Evolutionary conservation across 2,113 vertebrate genomes (phyloP).

Genomic region (Esox niger): DNA sequence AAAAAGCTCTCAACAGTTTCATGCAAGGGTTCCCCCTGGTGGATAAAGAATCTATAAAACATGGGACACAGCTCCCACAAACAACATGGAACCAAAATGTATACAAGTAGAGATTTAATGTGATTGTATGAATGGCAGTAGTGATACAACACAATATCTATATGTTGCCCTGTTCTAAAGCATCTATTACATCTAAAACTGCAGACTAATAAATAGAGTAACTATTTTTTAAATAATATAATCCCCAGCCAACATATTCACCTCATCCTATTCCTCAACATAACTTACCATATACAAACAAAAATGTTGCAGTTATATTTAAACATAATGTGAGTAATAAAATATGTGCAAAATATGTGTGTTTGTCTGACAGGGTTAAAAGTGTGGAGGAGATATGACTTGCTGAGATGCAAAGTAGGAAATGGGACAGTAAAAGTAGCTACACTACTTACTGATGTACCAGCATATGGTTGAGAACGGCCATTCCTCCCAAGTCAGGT

Average conservation of each 20-base stretch:
- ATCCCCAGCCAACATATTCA: too few relatives aligned
- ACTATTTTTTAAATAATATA: too few relatives aligned
- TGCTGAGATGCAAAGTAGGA: neutral
- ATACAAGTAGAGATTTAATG: neutral
- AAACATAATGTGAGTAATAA: neutral
- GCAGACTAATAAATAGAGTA: too few relatives aligned
- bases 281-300: too few relatives aligned
- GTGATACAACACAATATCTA: too few relatives aligned
- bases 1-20: neutral
- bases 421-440: neutral
- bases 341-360: neutral
- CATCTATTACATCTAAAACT: too few relatives aligned
- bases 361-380: neutral
- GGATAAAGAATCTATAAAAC: neutral
- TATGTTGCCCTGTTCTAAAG: too few relatives aligned
- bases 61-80: neutral
- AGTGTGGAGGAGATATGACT: neutral
- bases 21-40: constrained; percentile 23
- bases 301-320: too few relatives aligned
- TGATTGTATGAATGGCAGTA: too few relatives aligned
- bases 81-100: neutral
- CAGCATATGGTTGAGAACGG: neutral
- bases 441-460: neutral
- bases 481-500: neutral
- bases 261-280: too few relatives aligned